Evolutionary conservation across 2,888 invertebrate species (phyloP), one percentile per base, ranked within the genome.

Genomic region (Sarcophaga carnaria): DNA sequence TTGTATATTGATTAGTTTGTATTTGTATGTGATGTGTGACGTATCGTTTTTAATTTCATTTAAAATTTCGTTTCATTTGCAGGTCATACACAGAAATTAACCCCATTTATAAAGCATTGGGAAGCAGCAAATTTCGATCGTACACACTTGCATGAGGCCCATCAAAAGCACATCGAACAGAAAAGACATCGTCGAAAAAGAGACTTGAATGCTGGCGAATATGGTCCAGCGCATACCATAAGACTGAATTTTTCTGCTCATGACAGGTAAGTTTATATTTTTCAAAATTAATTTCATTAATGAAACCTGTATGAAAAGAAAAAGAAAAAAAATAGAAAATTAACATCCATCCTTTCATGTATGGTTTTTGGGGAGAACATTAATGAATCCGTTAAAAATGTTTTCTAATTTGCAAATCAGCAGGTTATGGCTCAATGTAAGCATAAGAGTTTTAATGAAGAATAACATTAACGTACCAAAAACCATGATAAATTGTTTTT

Each of bases 31-130:
- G 54, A 47, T 71, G 60, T 25, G 78, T 14, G 4, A 45, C 54
- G n/a, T 25, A 1, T 37, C 3, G 17, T 54, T 49, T 11, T 17
- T 54, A 63, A 14, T 70, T 60, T 83, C 10, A 62, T 71, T 77
- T 49, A 59, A 54, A 2, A 3, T 25, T 47, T 59, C 25, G 4
- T 54, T 54, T 67, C 63, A 82, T 88, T 88, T 83, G 80, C 94
- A 96, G 96, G 96, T 93, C 94, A 96, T 89, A 94, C 92, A 89
- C 91, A 91, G 89, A 92, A 90, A 86, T 90, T 97, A 92, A 96
- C 96, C 91, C 96, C 96, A 88, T 96, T 96, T 94, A 96, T 97
- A 92, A 95, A 95, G 87, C 96, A 97, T 94, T 97, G 96, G 95
- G 97, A 97, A 94, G 95, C 96, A 87, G 96, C 97, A 90, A 94